A percentile compares a stretch with the other conserved stretches of the same genome.
phyloP scores from a whole-genome alignment of 2,113 vertebrate genomes.

The Silurus glanis region DNA sequence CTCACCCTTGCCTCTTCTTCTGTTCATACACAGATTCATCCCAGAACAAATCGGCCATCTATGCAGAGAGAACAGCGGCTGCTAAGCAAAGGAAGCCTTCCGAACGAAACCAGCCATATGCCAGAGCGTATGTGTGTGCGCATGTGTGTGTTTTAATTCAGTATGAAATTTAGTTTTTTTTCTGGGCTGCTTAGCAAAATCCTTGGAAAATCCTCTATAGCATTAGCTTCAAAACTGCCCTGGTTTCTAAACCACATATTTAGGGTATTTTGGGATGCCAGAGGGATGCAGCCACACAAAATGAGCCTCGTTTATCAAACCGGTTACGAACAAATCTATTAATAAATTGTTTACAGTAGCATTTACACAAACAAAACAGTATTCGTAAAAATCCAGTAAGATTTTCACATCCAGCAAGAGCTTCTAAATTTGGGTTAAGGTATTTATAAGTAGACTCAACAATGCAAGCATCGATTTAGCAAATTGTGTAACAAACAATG shows the following conservation, averaged over 20 bases:
- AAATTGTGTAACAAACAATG: background rate
- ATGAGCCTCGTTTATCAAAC: background rate
- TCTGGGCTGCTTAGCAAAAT: background rate
- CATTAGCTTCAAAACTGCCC: background rate
- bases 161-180: background rate
- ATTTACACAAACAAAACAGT: background rate
- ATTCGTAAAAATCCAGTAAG: background rate
- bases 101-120: constrained; percentile 33
- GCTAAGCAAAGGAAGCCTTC: constrained; percentile 39
- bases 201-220: background rate
- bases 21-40: background rate
- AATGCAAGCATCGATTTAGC: background rate
- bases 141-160: background rate
- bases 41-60: constrained; percentile 32
- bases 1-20: constrained; percentile 20
- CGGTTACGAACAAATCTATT: background rate
- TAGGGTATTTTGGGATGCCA: background rate
- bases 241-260: background rate
- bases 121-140: constrained; percentile 32
- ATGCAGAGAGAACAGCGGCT: constrained; percentile 20
- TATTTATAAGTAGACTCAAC: background rate
- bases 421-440: background rate
- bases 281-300: background rate
- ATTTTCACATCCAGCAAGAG: background rate
- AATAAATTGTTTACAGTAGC: background rate